Evolutionary conservation across 2,888 invertebrate species (phyloP), one percentile per base, ranked within the genome.

Genomic region (Caenorhabditis uteleia): DNA sequence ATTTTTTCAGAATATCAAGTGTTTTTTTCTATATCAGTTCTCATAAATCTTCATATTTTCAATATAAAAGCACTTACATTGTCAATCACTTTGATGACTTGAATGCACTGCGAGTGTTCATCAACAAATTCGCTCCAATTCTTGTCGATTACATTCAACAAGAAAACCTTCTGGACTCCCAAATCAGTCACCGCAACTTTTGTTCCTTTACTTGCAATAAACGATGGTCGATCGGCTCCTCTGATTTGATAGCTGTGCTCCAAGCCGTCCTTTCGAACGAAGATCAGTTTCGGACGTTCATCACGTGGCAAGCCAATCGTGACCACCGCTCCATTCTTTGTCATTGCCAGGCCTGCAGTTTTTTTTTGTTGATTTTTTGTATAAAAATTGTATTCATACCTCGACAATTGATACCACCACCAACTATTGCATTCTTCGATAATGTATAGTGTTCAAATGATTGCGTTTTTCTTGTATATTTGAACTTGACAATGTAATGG

Each of bases 171-270:
- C 25, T 62, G 62, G 3, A 14, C 34, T 18, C 56, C 62, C 1
- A 62, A 25, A 47, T 62, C 62, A 1, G 56, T 62, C 16, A 62
- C 27, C 7, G 56, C 48, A 7, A 62, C 62, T 27, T 43, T 49
- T 14, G 18, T 25, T n/a, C 21, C 39, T 6, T 43, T 31, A 1
- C 56, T 31, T 7, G 55, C 56, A 12, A 62, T 53, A n/a, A 62
- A 62, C 10, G 36, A 38, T 7, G 62, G 62, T 5, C 33, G n/a
- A 10, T 8, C 20, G 1, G 56, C 46, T 1, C 38, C n/a, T 16
- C 25, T 36, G 14, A 62, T 16, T 26, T 34, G n/a, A 20, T 45
- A 61, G 7, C 44, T 49, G 14, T 20, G 21, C 1, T 40, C 2
- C 14, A 20, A 23, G n/a, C 14, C 25, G 4, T 27, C 29, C 14